These are phyloP conservation scores for Equus przewalskii DNA, from an alignment of 2,113 vertebrate genomes.

Conservation along the genomic window DNA sequence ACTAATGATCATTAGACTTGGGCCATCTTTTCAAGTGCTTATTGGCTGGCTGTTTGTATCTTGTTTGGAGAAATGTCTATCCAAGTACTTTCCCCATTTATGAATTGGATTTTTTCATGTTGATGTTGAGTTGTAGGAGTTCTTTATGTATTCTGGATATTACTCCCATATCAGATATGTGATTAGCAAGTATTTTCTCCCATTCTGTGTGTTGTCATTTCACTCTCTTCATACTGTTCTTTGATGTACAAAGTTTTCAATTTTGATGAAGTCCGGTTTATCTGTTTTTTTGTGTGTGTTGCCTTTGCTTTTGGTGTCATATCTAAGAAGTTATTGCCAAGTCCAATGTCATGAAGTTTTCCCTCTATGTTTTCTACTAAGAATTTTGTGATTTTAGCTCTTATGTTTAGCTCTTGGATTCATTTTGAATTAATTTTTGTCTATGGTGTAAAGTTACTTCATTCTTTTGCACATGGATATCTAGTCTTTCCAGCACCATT, in stretches of 20 bases:
- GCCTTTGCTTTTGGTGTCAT: background rate
- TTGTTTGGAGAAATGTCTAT: background rate
- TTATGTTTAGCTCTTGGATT: background rate
- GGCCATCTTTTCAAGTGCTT: background rate
- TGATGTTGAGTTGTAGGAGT: background rate
- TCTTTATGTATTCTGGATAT: background rate
- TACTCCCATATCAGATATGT: background rate
- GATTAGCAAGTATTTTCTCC: background rate
- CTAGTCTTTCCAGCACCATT: background rate
- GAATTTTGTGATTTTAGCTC: background rate
- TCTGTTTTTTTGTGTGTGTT: background rate
- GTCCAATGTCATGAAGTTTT: background rate
- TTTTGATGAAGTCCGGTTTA: background rate
- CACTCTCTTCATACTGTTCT: background rate
- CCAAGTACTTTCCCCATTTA: background rate
- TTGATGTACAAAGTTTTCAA: background rate
- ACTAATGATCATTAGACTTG: background rate
- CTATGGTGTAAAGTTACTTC: background rate
- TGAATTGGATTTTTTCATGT: background rate
- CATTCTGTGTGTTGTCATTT: background rate
- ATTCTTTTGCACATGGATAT: background rate
- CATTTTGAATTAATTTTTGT: background rate
- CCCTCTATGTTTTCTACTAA: background rate
- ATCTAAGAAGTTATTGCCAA: background rate
- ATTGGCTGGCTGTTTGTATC: background rate